Evolutionary conservation across 2,888 invertebrate species (phyloP), one percentile per base, ranked within the genome.

Genomic region (Leucoma salicis): DNA sequence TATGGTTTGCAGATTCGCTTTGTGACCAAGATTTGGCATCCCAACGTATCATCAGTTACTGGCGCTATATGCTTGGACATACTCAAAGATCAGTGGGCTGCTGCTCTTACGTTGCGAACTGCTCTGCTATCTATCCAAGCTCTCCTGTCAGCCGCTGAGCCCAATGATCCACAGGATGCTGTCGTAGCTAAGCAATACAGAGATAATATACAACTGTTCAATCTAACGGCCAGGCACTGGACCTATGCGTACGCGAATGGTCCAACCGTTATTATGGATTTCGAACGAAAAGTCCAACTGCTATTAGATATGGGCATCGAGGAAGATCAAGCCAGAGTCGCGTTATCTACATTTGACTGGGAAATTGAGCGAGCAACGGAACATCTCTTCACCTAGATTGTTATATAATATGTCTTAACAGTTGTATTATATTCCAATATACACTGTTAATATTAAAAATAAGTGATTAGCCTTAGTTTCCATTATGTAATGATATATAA

Each of bases 31-130:
- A 98, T 99, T 78, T 99, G 99, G 99, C 99, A 99, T 90, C 99
- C 99, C 39, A 99, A 99, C 87, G 98, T 99, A 71, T 99, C 99
- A 37, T 99, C 99, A 11, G 99, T 98, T 11, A 99, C 99, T 0
- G 97, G 97, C 42, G 98, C 98, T 35, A 99, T 99, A 71, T 99
- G 99, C 85, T 92, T 99, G 82, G 99, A 99, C 83, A 99, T 99
- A 71, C 91, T 99, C 42, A 99, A 99, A 91, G 97, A 97, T 76
- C 97, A 97, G 82, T 97, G 97, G 99, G 99, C 99, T 49, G 99
- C 99, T 37, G 99, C 99, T 5, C 96, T 99, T 94, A 99, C 99
- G 0, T 89, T 99, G 49, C 92, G 99, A 51, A 99, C 99, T 18
- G 99, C 99, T 16, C 88, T 99, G 44, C 88, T 99, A 16, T 99